These are phyloP conservation scores for Odontomyia ornata DNA, from an alignment of 2,888 invertebrate species.

Conservation along the genomic window DNA sequence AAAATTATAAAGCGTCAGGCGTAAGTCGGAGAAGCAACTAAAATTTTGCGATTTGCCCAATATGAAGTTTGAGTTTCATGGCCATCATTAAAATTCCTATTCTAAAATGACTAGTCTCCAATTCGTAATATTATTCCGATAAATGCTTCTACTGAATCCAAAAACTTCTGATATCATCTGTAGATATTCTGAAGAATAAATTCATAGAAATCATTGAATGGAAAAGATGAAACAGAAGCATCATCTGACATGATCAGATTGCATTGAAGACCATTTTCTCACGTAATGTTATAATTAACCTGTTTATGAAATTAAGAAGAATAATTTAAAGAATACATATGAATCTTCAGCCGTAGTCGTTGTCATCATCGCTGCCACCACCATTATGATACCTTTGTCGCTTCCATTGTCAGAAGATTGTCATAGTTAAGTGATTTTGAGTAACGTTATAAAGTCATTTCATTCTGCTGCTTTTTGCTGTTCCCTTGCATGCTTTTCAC, in stretches of 20 bases:
- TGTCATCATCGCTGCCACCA: not conserved
- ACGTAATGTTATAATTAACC: conserved; percentile 50
- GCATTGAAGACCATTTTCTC: conserved; percentile 47
- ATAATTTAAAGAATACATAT: conserved; percentile 18
- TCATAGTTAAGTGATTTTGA: conserved; percentile 51
- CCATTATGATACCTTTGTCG: not conserved
- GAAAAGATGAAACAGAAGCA: conserved; percentile 38
- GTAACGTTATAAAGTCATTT: conserved; percentile 42
- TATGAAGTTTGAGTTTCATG: no score
- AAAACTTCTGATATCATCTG: not conserved
- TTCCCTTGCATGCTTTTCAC: conserved; percentile 2
- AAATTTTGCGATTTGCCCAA: no score
- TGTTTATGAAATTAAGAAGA: conserved; percentile 50
- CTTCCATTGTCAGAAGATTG: conserved; percentile 39
- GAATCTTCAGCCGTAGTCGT: not conserved
- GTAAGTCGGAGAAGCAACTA: no score
- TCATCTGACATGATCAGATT: conserved; percentile 43
- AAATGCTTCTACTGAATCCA: no score
- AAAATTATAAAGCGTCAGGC: no score
- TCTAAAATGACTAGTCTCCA: no score
- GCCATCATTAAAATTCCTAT: no score
- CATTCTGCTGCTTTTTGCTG: not conserved
- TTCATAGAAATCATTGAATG: conserved; percentile 10
- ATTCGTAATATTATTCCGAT: no score
- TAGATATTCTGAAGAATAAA: not conserved